Conservation (phyloP, 2,888 invertebrate genomes). For the Brachylomia viminalis region DNA sequence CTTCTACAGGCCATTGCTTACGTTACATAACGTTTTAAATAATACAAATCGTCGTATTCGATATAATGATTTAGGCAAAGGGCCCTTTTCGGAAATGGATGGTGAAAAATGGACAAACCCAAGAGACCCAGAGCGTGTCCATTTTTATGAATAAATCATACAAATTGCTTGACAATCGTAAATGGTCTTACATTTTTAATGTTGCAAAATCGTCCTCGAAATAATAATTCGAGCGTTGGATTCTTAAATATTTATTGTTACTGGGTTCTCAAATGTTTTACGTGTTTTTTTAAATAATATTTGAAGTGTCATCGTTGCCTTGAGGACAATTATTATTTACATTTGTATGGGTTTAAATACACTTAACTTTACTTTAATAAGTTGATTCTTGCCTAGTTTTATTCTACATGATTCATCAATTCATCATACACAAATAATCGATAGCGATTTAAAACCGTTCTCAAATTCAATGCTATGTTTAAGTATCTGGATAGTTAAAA, state of each 20-base stretch:
- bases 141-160: slow-evolving; percentile 64
- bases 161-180: slow-evolving; percentile 61
- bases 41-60: slow-evolving; percentile 45
- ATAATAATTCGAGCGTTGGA: slow-evolving; percentile 22
- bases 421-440: no score
- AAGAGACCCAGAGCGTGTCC: slow-evolving; percentile 31
- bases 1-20: slow-evolving; percentile 20
- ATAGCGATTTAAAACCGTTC: no score
- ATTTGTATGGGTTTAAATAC: no score
- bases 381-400: no score
- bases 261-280: not conserved
- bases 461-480: no score
- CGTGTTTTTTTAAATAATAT: not conserved
- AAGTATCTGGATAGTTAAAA: no score
- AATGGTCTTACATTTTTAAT: slow-evolving; percentile 50
- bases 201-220: slow-evolving; percentile 29
- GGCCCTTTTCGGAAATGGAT: slow-evolving; percentile 30
- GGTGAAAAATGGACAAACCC: slow-evolving; percentile 60
- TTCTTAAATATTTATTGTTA: slow-evolving; percentile 5
- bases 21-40: slow-evolving; percentile 48
- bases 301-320: not conserved
- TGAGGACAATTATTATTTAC: not conserved
- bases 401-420: no score
- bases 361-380: no score
- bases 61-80: slow-evolving; percentile 52